Percentiles rank a stretch among this genome's conserved stretches.
These are phyloP conservation scores for Halocynthia roretzi DNA, from an alignment of 23 tunicate species.

Conservation along the genomic window DNA sequence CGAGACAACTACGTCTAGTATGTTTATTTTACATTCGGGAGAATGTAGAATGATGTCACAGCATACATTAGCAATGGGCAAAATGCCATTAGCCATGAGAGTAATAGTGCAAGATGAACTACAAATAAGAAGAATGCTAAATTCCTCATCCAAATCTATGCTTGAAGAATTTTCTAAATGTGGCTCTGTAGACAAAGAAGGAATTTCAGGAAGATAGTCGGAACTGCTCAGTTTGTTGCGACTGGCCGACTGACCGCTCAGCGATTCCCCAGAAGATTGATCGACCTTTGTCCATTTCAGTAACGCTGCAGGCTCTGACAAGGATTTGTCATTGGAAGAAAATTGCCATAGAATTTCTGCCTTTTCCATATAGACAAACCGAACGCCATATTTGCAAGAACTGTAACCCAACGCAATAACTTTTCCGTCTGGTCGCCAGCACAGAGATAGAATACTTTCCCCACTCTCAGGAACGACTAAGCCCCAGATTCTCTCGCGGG, in stretches of 20 bases:
- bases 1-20: too few species aligned
- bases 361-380: conserved; percentile 69
- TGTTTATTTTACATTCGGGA: background rate
- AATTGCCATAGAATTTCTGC: conserved; percentile 33
- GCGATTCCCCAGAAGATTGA: background rate
- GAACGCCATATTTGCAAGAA: conserved; percentile 28
- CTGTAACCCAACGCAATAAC: conserved; percentile 58
- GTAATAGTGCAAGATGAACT: background rate
- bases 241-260: background rate
- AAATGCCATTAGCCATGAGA: conserved; percentile 19
- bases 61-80: conserved; percentile 1
- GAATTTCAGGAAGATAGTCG: conserved; percentile 18
- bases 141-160: background rate
- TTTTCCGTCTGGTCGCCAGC: conserved; percentile 91
- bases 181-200: background rate
- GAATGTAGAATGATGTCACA: background rate
- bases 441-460: conserved; percentile 34
- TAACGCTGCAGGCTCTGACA: conserved; percentile 13
- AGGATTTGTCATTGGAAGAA: background rate
- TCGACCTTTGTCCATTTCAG: conserved; percentile 45
- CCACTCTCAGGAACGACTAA: conserved; percentile 40
- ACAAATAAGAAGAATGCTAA: conserved; percentile 4
- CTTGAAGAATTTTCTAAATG: background rate
- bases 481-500: conserved; percentile 56
- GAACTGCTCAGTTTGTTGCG: background rate